Evolutionary conservation across 2,113 vertebrate genomes (phyloP), one percentile per base, ranked within the genome.

Genomic region (Hemichromis elongatus): DNA sequence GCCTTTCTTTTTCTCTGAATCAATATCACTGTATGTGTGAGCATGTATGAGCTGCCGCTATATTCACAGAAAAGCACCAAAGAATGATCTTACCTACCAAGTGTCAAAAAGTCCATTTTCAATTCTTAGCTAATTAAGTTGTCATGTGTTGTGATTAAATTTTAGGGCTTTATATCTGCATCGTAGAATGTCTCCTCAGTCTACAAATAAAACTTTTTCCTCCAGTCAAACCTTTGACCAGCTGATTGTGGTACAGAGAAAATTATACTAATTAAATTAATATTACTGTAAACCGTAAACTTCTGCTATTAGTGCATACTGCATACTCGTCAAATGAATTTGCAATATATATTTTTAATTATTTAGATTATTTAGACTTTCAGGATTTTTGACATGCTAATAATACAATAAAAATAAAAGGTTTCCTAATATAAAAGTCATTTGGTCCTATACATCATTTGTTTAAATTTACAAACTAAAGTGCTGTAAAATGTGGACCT

Each of bases 1-100:
- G 19, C 33, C 56, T 66, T 54, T 85, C 70, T 30, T 84, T 63
- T 78, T 77, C 9, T 84, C 55, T 77, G 75, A 88, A 91, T 84
- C 33, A 19, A 53, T 79, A 79, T 59, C 40, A 80, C 16, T 57
- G 45, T 2, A 13, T 18, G 47, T 50, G n/a, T n/a, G n/a, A n/a
- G n/a, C n/a, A 50, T 50, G 68, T 19, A 75, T 19, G 70, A 75
- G 45, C 26, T n/a, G 45, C 0, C 45, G 30, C 50, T 75, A 30
- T 75, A 75, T 50, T 50, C 68, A 50, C n/a, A 75, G 50, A 63
- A 75, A 75, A 19, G 28, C 45, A 12, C 45, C 45, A 45, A 70
- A 45, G 13, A 24, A 70, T 8, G 1, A 70, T 26, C 5, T 63
- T 45, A 70, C 37, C 21, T 30, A 50, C 0, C 68, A 19, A 19